These are phyloP conservation scores for Serrognathus titanus DNA, from an alignment of 2,888 invertebrate genomes.

Conservation along the genomic window DNA sequence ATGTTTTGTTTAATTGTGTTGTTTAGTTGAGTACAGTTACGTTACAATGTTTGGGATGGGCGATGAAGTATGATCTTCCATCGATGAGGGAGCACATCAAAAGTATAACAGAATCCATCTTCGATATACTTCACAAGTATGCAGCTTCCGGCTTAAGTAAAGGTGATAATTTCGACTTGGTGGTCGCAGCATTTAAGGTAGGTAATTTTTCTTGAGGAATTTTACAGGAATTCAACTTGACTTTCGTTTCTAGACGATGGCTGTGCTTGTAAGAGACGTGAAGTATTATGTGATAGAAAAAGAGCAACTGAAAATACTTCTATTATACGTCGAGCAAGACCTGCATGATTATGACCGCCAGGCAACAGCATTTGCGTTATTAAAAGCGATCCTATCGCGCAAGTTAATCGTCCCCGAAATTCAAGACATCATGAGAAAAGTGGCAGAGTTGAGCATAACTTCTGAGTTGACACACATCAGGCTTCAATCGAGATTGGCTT, in stretches of 20 bases:
- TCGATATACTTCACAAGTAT: conserved; percentile 84
- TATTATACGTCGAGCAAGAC: conserved; percentile 88
- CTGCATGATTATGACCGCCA: conserved; percentile 80
- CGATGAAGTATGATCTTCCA: conserved; percentile 70
- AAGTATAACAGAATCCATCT: conserved; percentile 70
- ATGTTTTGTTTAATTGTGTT: conserved; percentile 11
- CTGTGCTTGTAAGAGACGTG: conserved; percentile 76
- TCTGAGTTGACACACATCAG: conserved; percentile 70
- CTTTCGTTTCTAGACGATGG: conserved; percentile 60
- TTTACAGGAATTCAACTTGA: neutral
- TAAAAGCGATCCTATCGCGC: conserved; percentile 79
- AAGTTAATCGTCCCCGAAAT: conserved; percentile 72
- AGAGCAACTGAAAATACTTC: conserved; percentile 76
- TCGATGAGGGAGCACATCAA: conserved; percentile 62
- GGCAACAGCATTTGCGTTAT: conserved; percentile 80
- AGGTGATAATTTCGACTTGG: conserved; percentile 85
- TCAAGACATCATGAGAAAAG: conserved; percentile 76
- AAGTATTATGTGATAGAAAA: conserved; percentile 64
- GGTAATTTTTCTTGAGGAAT: conserved; percentile 14
- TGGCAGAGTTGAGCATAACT: conserved; percentile 73
- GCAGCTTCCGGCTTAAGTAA: conserved; percentile 79
- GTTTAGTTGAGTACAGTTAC: conserved; percentile 53
- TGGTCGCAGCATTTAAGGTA: conserved; percentile 86
- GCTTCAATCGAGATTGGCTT: conserved; percentile 75
- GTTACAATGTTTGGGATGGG: conserved; percentile 64